phyloP scores from a whole-genome alignment of 2,797 vertebrate species.

The Lepidocolaptes lacrymiger region DNA sequence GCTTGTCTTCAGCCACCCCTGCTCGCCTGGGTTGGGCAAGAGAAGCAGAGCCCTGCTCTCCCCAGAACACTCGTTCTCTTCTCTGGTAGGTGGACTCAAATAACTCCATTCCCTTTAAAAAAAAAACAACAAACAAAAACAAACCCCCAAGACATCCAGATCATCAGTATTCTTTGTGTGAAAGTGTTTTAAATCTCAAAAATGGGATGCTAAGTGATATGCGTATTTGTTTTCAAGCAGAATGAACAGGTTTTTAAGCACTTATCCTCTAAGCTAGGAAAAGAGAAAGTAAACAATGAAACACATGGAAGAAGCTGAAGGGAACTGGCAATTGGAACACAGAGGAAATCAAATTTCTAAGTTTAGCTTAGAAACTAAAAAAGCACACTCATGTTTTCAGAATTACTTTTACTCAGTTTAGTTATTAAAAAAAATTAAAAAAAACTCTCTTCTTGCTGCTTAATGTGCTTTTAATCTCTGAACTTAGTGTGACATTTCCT shows the following conservation, averaged over 20 bases:
- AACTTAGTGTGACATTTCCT: background rate
- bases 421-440: background rate
- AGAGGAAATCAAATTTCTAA: background rate
- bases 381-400: background rate
- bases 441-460: background rate
- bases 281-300: conserved; percentile 19
- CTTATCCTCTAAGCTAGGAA: background rate
- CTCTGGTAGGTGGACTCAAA: background rate
- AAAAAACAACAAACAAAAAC: background rate
- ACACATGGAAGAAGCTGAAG: background rate
- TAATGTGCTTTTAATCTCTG: background rate
- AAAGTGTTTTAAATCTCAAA: background rate
- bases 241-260: background rate
- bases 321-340: background rate
- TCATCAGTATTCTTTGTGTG: background rate
- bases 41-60: background rate
- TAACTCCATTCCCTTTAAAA: background rate
- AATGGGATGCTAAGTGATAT: background rate
- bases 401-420: background rate
- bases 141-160: background rate
- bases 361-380: background rate
- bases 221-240: background rate
- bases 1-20: background rate
- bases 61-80: accelerated
- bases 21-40: background rate